Percentiles rank a stretch among this genome's conserved stretches.
Evolutionary conservation across 2,797 vertebrate species (phyloP).

Genomic region (Macropus fuliginosus): DNA sequence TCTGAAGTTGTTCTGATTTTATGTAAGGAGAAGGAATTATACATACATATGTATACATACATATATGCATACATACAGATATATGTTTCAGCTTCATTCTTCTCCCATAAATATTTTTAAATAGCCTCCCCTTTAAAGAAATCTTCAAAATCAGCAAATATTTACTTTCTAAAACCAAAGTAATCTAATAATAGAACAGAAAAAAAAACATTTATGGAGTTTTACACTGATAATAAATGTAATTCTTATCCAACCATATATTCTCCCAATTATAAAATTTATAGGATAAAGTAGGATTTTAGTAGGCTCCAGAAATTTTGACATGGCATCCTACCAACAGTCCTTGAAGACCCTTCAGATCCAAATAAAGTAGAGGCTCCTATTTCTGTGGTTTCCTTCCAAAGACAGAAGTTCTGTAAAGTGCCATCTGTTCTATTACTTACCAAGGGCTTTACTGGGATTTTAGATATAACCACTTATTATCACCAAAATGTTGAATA

Average conservation of each 20-base stretch:
- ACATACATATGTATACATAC: not conserved
- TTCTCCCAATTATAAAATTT: not conserved
- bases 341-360: constrained; percentile 15
- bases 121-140: not conserved
- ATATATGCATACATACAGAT: not conserved
- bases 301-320: constrained; percentile 20
- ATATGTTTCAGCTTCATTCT: not conserved
- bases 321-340: constrained; percentile 20
- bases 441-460: constrained; percentile 12
- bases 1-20: not conserved
- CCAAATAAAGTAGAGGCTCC: constrained; percentile 9
- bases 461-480: constrained; percentile 15
- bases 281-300: constrained; percentile 30
- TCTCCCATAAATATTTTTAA: not conserved
- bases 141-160: not conserved
- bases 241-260: not conserved
- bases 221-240: not conserved
- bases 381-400: not conserved
- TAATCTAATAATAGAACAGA: not conserved
- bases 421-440: constrained; percentile 1
- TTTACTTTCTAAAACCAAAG: not conserved
- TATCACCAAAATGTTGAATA: constrained; percentile 39
- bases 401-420: not conserved
- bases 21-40: not conserved
- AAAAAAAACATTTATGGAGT: not conserved